Conservation (phyloP, 1,140 invertebrate genomes). For the Trichonephila clavata region DNA sequence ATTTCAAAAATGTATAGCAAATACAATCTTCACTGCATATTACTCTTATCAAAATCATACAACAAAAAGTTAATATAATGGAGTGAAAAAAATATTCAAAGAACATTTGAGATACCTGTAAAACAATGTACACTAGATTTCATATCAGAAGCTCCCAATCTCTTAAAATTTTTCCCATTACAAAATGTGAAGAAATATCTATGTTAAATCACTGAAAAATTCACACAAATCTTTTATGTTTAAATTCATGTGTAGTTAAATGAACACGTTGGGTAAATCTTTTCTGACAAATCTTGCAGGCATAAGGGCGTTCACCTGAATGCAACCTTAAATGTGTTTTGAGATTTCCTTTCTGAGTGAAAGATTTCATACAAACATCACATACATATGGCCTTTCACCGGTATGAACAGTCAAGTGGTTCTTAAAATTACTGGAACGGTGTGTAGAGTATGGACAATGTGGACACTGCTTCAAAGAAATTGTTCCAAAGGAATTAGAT, state of each 20-base stretch:
- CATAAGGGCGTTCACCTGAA: constrained; percentile 78
- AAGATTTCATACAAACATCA: constrained; percentile 1
- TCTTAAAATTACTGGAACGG: neutral
- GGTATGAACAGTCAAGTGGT: neutral
- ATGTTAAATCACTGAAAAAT: too few relatives aligned
- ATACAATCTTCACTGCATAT: too few relatives aligned
- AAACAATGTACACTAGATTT: too few relatives aligned
- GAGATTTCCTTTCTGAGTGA: constrained; percentile 87
- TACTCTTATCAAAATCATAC: too few relatives aligned
- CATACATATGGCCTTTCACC: neutral
- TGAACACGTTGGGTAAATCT: constrained; percentile 70
- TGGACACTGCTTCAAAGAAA: neutral
- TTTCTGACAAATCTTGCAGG: constrained; percentile 78
- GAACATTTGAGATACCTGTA: too few relatives aligned
- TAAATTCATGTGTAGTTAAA: constrained; percentile 75
- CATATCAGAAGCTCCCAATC: too few relatives aligned
- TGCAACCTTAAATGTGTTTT: constrained; percentile 74
- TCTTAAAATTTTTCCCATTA: too few relatives aligned
- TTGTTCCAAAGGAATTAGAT: neutral
- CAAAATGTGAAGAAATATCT: too few relatives aligned
- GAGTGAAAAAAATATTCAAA: too few relatives aligned
- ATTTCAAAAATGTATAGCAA: too few relatives aligned
- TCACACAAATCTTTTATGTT: constrained; percentile 37
- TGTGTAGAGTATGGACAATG: neutral
- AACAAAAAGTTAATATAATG: too few relatives aligned